Base-by-base conservation (phyloP, 2,797 vertebrate genomes). In the Rhincodon typus region DNA sequence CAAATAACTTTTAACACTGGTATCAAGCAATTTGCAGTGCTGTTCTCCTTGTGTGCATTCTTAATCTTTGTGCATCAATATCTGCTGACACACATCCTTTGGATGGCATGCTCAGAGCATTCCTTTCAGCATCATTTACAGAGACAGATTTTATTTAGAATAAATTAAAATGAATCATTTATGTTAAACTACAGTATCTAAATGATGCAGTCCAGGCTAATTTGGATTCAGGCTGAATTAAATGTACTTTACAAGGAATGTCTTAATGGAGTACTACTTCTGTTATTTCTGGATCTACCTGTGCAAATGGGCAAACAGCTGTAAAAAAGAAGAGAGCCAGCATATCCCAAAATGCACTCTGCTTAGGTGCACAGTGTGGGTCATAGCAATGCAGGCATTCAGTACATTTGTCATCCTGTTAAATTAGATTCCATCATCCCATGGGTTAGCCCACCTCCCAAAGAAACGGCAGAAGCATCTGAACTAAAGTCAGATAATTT, bases 1-100 rank as follows among this genome's bases (percentile, higher is more conserved):
- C 69, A 77, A 95, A 95, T 50, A 77, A 95, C 46, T 95, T 95
- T 77, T 50, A 95, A 72, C 50, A 95, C 94, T 77, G 94, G 69
- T 74, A 74, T 77, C 94, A 95, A 77, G 94, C 69, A 95, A 95
- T 77, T 95, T 95, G 46, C 70, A 95, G 70, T 50, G 74, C 94
- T 74, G 94, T 94, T 95, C 94, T 95, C 70, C 94, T 95, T 95
- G 69, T 95, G 70, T 95, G 94, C 94, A 77, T 74, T 95, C 70
- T 77, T 95, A 77, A 95, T 95, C 94, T 95, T 95, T 95, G 53
- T 77, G 70, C 94, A 95, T 95, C 94, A 95, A 95, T 95, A 95
- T 74, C 69, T 95, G 94, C 70, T 95, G 94, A 95, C 94, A 95
- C 38, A 77, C 19, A 95, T 95, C 94, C 94, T 95, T 95, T 95